Evolutionary conservation across 1,140 invertebrate species (phyloP).

Genomic region (Drosophila prosaltans): DNA sequence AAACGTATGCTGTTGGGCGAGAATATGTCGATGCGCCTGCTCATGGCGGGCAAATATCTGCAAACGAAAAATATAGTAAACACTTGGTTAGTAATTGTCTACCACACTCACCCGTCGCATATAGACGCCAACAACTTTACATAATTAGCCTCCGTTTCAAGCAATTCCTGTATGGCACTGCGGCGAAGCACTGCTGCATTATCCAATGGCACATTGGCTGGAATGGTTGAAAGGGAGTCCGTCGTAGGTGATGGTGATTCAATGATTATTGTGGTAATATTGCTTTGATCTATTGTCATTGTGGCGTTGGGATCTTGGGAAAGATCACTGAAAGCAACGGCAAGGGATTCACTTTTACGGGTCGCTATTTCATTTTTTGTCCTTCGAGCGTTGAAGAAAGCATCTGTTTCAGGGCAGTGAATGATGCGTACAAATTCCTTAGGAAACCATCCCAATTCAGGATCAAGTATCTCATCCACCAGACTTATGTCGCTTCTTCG

Average conservation of each 20-base stretch:
- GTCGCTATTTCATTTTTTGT: constrained; percentile 1
- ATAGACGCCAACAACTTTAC: constrained; percentile 78
- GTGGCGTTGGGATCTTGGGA: constrained; percentile 47
- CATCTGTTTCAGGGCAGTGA: constrained; percentile 66
- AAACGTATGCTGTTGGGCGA: constrained; percentile 77
- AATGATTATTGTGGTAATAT: constrained; percentile 78
- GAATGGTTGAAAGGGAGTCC: constrained; percentile 1
- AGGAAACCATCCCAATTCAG: constrained; percentile 81
- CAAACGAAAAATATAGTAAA: background rate
- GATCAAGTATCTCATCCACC: constrained; percentile 69
- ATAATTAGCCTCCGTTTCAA: constrained; percentile 82
- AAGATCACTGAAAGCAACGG: constrained; percentile 40
- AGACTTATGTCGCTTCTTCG: constrained; percentile 73
- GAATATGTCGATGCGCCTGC: constrained; percentile 82
- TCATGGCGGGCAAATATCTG: constrained; percentile 81
- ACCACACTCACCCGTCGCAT: constrained; percentile 73
- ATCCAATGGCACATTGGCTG: constrained; percentile 42
- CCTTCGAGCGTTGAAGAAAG: constrained; percentile 55
- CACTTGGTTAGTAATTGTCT: background rate
- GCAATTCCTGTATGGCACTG: constrained; percentile 74
- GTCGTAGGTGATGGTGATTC: constrained; percentile 54
- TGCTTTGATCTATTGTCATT: constrained; percentile 67
- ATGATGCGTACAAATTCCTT: constrained; percentile 82
- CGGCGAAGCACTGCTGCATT: constrained; percentile 59
- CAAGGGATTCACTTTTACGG: constrained; percentile 9